Base-by-base conservation (phyloP, 2,888 invertebrate genomes). In the Cheilosia grossa region DNA sequence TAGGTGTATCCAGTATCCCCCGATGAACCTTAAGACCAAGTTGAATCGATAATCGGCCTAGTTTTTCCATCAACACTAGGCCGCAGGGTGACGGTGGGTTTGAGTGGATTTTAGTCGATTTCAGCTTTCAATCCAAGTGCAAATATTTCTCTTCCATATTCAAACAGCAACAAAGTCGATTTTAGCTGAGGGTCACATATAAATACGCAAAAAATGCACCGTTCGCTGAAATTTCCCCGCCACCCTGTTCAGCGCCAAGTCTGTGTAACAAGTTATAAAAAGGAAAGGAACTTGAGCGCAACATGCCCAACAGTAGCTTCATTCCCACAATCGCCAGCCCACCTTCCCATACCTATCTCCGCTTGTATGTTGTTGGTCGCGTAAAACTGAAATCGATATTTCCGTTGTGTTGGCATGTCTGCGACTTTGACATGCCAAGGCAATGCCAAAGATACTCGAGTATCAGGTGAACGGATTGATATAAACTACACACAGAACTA, bases 351-450 rank as follows among this genome's bases (percentile, higher is more conserved):
- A 19, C 10, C 10, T 4, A 6, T 24, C 10, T 15, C 15, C 21
- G 49, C 21, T 21, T 21, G 21, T 49, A 21, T 21, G 1, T 13
- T 21, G 9, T 13, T 21, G 15, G 21, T 13, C 51, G 13, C 27
- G 24, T 19, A 13, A 47, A 49, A 51, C 37, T 19, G 13, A 33
- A 58, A 58, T 58, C 58, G 37, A 58, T 58, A 58, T 37, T 58
- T 58, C 13, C 13, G 6, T 58, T 21, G 37, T 19, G 17, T 37
- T 58, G 13, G 37, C 58, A 58, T 58, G 19, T 37, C 37, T 37
- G 27, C 10, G 19, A 51, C 51, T 51, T 51, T 51, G 51, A 24
- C 51, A 51, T 51, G 51, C 51, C 51, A 51, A 51, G 24, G 51
- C 51, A 21, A 51, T 4, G 37, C 37, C 37, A 47, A 51, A 24